Percentiles rank a stretch among this genome's conserved stretches.
These are phyloP conservation scores for Prosopocoilus inquinatus DNA, from an alignment of 2,888 invertebrate genomes.

Conservation along the genomic window DNA sequence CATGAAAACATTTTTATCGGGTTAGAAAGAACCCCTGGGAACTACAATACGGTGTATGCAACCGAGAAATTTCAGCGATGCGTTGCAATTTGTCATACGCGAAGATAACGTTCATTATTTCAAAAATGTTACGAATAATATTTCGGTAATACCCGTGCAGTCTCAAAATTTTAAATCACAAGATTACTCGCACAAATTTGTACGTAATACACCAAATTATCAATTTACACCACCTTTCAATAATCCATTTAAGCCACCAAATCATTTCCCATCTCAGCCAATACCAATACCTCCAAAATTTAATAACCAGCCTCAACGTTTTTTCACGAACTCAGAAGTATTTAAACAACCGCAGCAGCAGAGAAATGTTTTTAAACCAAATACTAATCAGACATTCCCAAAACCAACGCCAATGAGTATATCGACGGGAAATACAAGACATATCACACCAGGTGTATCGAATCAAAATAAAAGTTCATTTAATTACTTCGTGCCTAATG, in stretches of 20 bases:
- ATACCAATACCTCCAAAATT: neutral
- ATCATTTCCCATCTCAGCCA: neutral
- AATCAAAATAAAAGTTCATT: neutral
- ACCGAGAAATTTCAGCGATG: constrained; percentile 10
- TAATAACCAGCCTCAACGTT: neutral
- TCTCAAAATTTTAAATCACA: neutral
- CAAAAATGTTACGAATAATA: neutral
- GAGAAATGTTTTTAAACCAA: neutral
- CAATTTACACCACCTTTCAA: neutral
- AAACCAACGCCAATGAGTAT: constrained; percentile 1
- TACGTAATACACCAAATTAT: neutral
- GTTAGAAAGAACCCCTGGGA: constrained; percentile 21
- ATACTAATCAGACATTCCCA: neutral
- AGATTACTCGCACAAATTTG: neutral
- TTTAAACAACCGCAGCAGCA: neutral
- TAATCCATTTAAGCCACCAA: neutral
- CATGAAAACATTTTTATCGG: constrained; percentile 17
- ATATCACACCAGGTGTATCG: neutral
- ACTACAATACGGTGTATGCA: constrained; percentile 21
- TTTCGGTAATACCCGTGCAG: too few species aligned
- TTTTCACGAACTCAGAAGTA: neutral
- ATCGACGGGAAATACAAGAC: neutral
- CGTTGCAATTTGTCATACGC: constrained; percentile 15
- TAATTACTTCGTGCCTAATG: too few species aligned
- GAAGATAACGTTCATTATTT: constrained; percentile 12